Evolutionary conservation across 2,888 invertebrate genomes (phyloP), one percentile per base, ranked within the genome.

Genomic region (Dryomyza anilis): DNA sequence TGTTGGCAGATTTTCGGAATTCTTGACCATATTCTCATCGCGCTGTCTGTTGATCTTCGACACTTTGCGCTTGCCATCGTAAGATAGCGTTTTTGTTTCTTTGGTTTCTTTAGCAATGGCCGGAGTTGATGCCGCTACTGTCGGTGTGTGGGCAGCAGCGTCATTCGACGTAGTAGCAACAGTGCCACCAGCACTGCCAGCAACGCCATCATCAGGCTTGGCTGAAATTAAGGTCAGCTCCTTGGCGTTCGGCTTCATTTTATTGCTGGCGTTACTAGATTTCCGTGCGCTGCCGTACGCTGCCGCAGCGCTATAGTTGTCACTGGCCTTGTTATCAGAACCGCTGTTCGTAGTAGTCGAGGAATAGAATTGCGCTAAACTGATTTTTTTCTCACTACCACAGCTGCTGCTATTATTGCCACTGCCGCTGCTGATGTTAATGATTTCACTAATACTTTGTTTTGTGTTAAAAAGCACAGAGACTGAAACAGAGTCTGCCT

Each of bases 1-100:
- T 1, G 92, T 92, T 57, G 91, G 91, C 72, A 87, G 81, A 27
- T 78, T 70, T 65, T 83, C 80, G 5, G 69, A 69, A 56, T 75
- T 81, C 71, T 83, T 83, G 61, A 62, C 71, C 7, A 74, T 67
- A 45, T 71, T 68, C 30, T 77, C 80, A 29, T 81, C 82, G 0
- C 81, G 74, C 63, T 76, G 76, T 23, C 82, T 72, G 61, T 73
- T 77, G 61, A 74, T 81, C 72, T 82, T 83, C 5, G 73, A 60
- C 29, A 77, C 62, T 69, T 80, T 83, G 5, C 83, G 78, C 50
- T 83, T 83, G 12, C 63, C 67, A 55, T 81, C 82, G 21, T 53
- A 46, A 43, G 65, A 14, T 50, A n/a, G n/a, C n/a, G 59, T 57
- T 66, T 71, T 16, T 48, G 29, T 39, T 67, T 70, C 60, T 63